Evolutionary conservation across 2,113 vertebrate genomes (phyloP).

Genomic region (Oreochromis spilurus): DNA sequence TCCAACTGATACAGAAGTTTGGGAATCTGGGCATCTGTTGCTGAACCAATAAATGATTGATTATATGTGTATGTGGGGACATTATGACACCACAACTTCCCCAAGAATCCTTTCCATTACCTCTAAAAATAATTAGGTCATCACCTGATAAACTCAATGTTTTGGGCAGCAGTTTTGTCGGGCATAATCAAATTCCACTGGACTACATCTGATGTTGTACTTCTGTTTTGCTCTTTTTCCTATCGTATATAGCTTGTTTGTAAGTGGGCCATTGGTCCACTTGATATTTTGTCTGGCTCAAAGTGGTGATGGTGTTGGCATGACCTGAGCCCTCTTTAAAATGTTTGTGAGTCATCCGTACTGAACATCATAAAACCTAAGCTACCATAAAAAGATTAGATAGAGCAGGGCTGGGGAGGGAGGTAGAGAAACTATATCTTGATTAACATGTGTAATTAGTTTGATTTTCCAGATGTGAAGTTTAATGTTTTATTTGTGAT

Average conservation of each 20-base stretch:
- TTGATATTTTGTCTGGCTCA: background rate
- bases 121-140: background rate
- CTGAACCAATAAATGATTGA: background rate
- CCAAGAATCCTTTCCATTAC: background rate
- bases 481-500: background rate
- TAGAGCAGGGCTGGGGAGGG: background rate
- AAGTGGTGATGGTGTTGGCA: background rate
- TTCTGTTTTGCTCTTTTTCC: background rate
- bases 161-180: background rate
- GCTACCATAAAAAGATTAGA: background rate
- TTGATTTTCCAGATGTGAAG: background rate
- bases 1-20: background rate
- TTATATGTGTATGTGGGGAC: background rate
- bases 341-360: background rate
- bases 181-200: background rate
- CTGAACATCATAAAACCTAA: background rate
- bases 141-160: background rate
- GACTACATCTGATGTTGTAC: background rate
- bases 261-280: background rate
- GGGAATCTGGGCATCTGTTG: background rate
- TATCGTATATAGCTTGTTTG: fast-evolving
- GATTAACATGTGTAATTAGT: background rate
- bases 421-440: background rate
- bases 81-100: background rate
- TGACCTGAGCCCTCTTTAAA: background rate